Base-by-base conservation (phyloP, 2,797 vertebrate genomes). In the Dendrocincla fuliginosa region DNA sequence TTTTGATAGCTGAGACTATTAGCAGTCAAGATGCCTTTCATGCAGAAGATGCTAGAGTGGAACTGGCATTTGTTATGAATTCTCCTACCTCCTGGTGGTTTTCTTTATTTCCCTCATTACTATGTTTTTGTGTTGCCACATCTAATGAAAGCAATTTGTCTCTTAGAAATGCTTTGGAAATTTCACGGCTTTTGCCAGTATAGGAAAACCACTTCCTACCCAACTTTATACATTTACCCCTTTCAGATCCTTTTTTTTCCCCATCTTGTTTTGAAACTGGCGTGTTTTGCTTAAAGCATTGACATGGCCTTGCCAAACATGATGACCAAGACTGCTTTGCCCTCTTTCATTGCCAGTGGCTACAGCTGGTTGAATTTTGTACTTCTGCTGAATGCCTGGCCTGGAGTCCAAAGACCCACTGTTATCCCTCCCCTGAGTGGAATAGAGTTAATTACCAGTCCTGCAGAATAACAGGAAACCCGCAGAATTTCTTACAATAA, bases 381-480 rank as follows among this genome's bases (percentile, higher is more conserved):
- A 8, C 39, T 82, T 83, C 37, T 70, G 30, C 55, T 39, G 59
- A 91, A 85, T 68, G 24, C 30, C 44, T 90, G 89, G 85, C 70
- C 69, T 70, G 24, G 22, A 75, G n/a, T 74, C 76, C 50, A 67
- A 84, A 90, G 65, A 56, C 37, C 28, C 53, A 35, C 56, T 79
- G 49, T 91, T 94, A 87, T 89, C 57, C 78, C 30, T 94, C 83
- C 73, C 41, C 42, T 84, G 84, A 91, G 84, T 59, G 74, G 76
- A 92, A 91, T 5, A 90, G 52, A 94, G 56, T 84, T 92, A 95
- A 95, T 96, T 95, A 82, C 53, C 79, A 56, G 67, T 56, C 71
- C 50, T 91, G 56, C 86, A 92, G 76, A 96, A 92, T 78, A 96
- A 93, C 86, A 95, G 94, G 87, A 96, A 97, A 94, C 17, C 57